Conservation (phyloP, 2,113 vertebrate species). For the Hydrochoerus hydrochaeris region DNA sequence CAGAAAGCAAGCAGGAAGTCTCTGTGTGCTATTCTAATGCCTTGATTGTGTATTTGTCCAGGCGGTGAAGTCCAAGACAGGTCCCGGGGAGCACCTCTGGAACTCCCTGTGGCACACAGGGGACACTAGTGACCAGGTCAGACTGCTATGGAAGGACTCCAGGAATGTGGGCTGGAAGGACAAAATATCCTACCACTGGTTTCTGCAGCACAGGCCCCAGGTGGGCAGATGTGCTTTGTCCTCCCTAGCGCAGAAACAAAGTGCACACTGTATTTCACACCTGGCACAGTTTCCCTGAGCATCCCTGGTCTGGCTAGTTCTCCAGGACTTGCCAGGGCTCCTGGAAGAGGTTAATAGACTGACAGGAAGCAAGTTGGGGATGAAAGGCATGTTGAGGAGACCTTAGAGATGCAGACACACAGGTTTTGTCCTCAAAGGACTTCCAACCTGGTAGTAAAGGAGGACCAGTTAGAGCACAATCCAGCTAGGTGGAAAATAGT, state of each 20-base stretch:
- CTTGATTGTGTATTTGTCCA: conserved; percentile 72
- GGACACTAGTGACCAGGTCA: conserved; percentile 94
- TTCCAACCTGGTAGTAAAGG: background rate
- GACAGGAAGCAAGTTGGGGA: background rate
- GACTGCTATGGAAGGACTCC: conserved; percentile 97
- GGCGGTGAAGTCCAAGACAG: conserved; percentile 98
- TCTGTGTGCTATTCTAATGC: conserved; percentile 26
- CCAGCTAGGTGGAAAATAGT: background rate
- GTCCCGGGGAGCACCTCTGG: conserved; percentile 96
- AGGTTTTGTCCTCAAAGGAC: background rate
- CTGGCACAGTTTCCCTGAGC: background rate
- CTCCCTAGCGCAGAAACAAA: background rate
- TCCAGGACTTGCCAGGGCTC: too few relatives aligned
- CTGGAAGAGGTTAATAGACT: background rate
- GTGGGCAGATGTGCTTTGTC: conserved; percentile 72
- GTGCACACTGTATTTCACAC: accelerated
- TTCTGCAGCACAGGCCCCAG: conserved; percentile 97
- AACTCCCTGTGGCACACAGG: conserved; percentile 99
- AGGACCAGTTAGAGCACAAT: accelerated
- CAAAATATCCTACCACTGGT: conserved; percentile 99
- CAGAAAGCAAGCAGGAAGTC: background rate
- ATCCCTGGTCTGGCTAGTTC: too few relatives aligned
- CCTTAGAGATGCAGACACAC: background rate
- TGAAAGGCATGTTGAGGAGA: background rate
- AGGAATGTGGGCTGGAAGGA: conserved; percentile 99